Evolutionary conservation across 2,113 vertebrate species (phyloP).

Genomic region (Romanogobio albipinnatus): DNA sequence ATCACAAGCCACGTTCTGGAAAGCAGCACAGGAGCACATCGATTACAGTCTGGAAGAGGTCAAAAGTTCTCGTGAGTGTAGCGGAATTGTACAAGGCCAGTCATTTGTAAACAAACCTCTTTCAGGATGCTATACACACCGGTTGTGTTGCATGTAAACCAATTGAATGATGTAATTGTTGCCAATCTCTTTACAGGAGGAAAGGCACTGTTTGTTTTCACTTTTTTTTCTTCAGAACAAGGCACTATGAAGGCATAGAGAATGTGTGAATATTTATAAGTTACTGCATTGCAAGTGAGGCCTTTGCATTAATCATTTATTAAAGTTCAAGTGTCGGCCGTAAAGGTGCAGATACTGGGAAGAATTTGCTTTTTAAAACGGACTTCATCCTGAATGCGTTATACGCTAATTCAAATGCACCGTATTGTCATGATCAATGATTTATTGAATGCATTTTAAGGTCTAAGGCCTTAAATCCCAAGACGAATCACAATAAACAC

Average conservation of each 20-base stretch:
- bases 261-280: slow-evolving; percentile 24
- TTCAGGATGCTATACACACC: slow-evolving; percentile 7
- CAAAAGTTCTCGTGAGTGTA: slow-evolving; percentile 25
- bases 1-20: slow-evolving; percentile 38
- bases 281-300: not conserved
- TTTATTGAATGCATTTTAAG: not conserved
- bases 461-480: not conserved
- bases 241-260: not conserved
- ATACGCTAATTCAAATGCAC: not conserved
- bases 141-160: not conserved
- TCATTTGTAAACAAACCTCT: slow-evolving; percentile 39
- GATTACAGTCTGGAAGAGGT: slow-evolving; percentile 10
- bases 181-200: slow-evolving; percentile 5
- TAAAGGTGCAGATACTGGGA: slow-evolving; percentile 20
- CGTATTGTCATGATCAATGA: not conserved
- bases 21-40: slow-evolving; percentile 28
- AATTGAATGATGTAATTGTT: not conserved
- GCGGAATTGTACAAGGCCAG: slow-evolving; percentile 22
- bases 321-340: slow-evolving; percentile 20
- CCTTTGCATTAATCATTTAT: slow-evolving; percentile 20
- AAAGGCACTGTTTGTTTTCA: slow-evolving; percentile 13
- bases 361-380: not conserved
- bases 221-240: not conserved
- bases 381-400: not conserved
- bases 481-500: slow-evolving; percentile 1